These are phyloP conservation scores for Burhinus oedicnemus DNA, from an alignment of 2,113 vertebrate genomes.

Conservation along the genomic window DNA sequence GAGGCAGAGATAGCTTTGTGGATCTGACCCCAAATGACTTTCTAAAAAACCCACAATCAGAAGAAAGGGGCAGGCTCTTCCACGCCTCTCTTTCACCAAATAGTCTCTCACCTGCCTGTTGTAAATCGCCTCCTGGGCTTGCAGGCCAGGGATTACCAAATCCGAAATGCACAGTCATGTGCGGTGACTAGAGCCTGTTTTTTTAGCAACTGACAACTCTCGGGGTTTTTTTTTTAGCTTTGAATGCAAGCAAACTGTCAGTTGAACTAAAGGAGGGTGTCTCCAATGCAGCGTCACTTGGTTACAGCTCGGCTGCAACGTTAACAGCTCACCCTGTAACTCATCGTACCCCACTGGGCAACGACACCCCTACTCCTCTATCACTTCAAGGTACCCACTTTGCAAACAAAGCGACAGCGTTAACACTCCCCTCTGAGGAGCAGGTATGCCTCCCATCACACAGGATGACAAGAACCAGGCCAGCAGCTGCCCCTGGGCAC, in stretches of 20 bases:
- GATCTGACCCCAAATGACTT: not conserved
- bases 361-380: not conserved
- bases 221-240: not conserved
- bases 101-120: not conserved
- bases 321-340: not conserved
- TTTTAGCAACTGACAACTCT: not conserved
- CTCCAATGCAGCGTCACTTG: not conserved
- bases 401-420: not conserved
- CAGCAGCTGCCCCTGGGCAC: not conserved
- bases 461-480: not conserved
- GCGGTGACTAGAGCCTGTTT: not conserved
- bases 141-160: not conserved
- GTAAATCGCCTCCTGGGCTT: not conserved
- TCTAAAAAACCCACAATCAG: not conserved
- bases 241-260: not conserved
- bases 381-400: not conserved
- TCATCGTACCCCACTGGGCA: not conserved
- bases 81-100: not conserved
- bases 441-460: not conserved
- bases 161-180: not conserved
- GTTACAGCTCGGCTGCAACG: not conserved
- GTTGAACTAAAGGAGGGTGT: not conserved
- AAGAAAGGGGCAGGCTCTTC: not conserved
- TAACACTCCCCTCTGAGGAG: not conserved
- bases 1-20: not conserved